These are phyloP conservation scores for Dorcus parallelipipedus DNA, from an alignment of 2,888 invertebrate genomes.

Conservation along the genomic window DNA sequence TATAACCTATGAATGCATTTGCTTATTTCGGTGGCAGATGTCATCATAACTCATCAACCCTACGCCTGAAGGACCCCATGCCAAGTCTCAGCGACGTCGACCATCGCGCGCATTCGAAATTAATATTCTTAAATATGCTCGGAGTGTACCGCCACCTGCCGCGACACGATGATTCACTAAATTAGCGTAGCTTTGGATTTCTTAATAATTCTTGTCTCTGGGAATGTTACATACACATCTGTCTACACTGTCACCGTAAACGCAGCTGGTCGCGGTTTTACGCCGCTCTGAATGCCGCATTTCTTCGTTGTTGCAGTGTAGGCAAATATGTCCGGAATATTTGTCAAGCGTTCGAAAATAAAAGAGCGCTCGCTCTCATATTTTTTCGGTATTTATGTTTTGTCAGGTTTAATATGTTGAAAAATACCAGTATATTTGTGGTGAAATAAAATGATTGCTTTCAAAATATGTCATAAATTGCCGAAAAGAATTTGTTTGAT, in stretches of 20 bases:
- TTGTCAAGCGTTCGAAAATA: conserved; percentile 26
- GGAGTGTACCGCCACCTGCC: conserved; percentile 39
- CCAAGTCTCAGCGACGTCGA: conserved; percentile 36
- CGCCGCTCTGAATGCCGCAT: neutral
- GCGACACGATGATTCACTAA: conserved; percentile 42
- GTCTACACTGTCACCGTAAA: conserved; percentile 36
- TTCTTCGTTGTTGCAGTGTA: conserved; percentile 20
- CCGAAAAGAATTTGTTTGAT: conserved; percentile 11
- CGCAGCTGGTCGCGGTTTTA: conserved; percentile 3
- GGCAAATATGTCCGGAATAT: conserved; percentile 32
- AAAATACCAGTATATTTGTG: conserved; percentile 16
- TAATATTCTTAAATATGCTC: conserved; percentile 35
- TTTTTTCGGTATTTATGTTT: conserved; percentile 32
- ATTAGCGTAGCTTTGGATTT: conserved; percentile 43
- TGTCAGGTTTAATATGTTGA: conserved; percentile 27
- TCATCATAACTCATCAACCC: conserved; percentile 36
- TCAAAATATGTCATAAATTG: conserved; percentile 23
- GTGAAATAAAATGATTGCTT: conserved; percentile 23
- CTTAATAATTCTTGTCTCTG: conserved; percentile 42
- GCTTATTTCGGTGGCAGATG: conserved; percentile 23
- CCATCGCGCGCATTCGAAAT: conserved; percentile 34
- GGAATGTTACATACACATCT: conserved; percentile 35
- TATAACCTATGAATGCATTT: neutral
- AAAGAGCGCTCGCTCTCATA: conserved; percentile 20
- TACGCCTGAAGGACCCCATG: conserved; percentile 47